phyloP scores from a whole-genome alignment of 2,888 invertebrate genomes.

The Mesorhabditis belari region DNA sequence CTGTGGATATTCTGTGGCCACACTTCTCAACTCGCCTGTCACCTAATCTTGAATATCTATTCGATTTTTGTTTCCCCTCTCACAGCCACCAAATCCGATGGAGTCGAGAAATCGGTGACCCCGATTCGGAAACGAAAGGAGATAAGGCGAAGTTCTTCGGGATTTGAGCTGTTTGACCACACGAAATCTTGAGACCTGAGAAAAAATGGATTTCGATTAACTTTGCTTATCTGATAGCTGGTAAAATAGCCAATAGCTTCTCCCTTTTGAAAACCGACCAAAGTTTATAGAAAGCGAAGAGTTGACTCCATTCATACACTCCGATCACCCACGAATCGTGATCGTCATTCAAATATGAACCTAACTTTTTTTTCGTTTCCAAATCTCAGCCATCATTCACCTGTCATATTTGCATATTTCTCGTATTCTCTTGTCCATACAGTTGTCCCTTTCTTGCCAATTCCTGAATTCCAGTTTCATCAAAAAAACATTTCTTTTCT shows the following conservation, averaged over 20 bases:
- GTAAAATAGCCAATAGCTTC: neutral
- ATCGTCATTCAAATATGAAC: slow-evolving; percentile 43
- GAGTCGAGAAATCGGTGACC: slow-evolving; percentile 43
- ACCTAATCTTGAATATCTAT: neutral
- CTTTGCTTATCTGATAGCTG: no score
- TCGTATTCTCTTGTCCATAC: slow-evolving; percentile 50
- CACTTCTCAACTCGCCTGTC: slow-evolving; percentile 29
- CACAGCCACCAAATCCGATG: slow-evolving; percentile 46
- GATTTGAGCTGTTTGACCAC: slow-evolving; percentile 35
- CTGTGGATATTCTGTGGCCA: slow-evolving; percentile 41
- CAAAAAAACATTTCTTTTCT: neutral
- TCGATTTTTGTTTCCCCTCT: slow-evolving; percentile 7
- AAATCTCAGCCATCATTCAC: slow-evolving; percentile 1
- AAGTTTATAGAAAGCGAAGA: slow-evolving; percentile 50
- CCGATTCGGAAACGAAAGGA: slow-evolving; percentile 51
- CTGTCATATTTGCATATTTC: slow-evolving; percentile 48
- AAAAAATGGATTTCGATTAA: no score
- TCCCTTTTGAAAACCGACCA: slow-evolving; percentile 23
- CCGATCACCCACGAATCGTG: slow-evolving; percentile 48
- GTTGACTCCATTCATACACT: slow-evolving; percentile 49
- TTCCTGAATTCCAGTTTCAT: slow-evolving; percentile 16
- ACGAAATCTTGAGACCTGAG: slow-evolving; percentile 49
- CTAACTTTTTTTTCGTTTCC: slow-evolving; percentile 1
- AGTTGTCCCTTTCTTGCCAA: slow-evolving; percentile 46
- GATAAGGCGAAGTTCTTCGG: slow-evolving; percentile 18